A percentile compares a stretch with the other conserved stretches of the same genome.
Evolutionary conservation across 2,888 invertebrate species (phyloP).

Genomic region (Argyresthia goedartella): DNA sequence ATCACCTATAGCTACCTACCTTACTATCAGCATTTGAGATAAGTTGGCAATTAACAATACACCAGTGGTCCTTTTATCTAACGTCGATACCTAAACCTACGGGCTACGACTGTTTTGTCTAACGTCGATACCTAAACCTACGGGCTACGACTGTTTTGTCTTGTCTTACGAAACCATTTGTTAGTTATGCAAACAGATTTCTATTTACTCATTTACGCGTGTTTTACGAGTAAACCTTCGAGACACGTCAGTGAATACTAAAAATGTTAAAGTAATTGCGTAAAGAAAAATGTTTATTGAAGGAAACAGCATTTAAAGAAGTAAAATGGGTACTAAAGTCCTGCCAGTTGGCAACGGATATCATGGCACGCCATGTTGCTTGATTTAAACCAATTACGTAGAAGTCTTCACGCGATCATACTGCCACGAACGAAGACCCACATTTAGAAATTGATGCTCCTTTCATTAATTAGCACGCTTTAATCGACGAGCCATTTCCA

Average conservation of each 20-base stretch:
- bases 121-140: neutral
- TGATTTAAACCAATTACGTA: constrained; percentile 56
- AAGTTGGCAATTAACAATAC: constrained; percentile 5
- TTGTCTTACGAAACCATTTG: no score
- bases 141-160: neutral
- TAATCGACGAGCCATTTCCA: constrained; percentile 20
- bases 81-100: neutral
- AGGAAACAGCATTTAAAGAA: neutral
- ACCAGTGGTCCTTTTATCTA: neutral
- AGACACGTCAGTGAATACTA: no score
- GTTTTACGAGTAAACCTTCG: no score
- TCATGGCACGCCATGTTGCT: constrained; percentile 43
- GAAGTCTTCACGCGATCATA: constrained; percentile 46
- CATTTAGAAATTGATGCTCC: constrained; percentile 47
- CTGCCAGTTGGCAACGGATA: neutral
- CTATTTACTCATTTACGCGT: no score
- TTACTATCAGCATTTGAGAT: constrained; percentile 13
- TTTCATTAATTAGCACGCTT: constrained; percentile 39
- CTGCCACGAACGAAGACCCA: constrained; percentile 47
- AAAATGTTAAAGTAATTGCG: neutral
- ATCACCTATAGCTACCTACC: constrained; percentile 29
- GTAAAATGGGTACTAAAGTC: constrained; percentile 1
- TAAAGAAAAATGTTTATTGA: neutral
- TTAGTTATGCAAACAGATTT: no score
- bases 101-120: neutral